Evolutionary conservation across 2,797 vertebrate species (phyloP).

Genomic region (Austrolebias charrua): DNA sequence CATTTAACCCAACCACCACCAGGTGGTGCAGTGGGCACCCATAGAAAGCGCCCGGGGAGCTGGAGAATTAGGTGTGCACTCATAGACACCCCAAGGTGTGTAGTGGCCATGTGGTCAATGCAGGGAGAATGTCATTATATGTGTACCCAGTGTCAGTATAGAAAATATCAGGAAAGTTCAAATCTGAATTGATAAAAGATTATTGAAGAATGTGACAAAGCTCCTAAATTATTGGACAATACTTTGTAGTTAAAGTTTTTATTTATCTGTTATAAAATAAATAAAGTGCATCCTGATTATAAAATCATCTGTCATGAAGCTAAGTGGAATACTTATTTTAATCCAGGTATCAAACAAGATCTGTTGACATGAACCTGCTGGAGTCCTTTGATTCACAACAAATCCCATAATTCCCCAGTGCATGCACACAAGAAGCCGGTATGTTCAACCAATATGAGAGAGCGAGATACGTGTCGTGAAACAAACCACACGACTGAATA

Average conservation of each 20-base stretch:
- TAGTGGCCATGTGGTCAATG: no score
- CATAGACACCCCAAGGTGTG: no score
- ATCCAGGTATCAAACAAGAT: constrained; percentile 13
- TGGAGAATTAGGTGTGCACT: no score
- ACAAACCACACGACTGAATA: constrained; percentile 17
- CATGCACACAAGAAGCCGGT: background rate
- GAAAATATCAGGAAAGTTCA: background rate
- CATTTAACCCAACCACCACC: no score
- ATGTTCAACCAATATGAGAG: constrained; percentile 11
- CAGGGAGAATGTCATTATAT: no score
- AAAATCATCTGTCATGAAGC: background rate
- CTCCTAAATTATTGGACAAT: background rate
- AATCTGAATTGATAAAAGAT: background rate
- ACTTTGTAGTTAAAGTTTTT: no score
- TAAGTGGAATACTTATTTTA: background rate
- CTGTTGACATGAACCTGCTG: constrained; percentile 21
- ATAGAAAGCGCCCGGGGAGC: no score
- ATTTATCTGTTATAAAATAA: no score
- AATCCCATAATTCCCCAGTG: background rate
- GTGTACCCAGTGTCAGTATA: background rate
- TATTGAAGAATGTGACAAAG: background rate
- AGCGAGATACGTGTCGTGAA: constrained; percentile 11
- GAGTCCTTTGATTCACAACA: background rate
- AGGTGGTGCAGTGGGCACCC: no score
- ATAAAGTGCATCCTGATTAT: background rate